Conservation (phyloP, 2,113 vertebrate species). For the Solea senegalensis region DNA sequence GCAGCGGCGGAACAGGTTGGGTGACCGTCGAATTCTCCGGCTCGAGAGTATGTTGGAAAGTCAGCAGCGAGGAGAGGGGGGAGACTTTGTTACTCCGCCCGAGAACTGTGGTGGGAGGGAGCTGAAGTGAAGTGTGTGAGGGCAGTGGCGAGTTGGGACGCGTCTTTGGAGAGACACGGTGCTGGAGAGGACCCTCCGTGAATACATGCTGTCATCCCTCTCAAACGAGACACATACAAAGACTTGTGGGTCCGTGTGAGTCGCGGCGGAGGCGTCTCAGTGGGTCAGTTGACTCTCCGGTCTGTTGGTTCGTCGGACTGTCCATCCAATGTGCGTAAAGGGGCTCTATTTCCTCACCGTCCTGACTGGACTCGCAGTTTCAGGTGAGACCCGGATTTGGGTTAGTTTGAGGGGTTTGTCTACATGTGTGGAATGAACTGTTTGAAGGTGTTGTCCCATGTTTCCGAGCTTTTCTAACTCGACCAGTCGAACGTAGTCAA, state of each 20-base stretch:
- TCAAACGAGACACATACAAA: background rate
- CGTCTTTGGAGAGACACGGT: slow-evolving; percentile 48
- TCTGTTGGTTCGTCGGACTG: slow-evolving; percentile 15
- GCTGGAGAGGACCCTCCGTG: background rate
- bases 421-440: too few relatives aligned
- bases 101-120: slow-evolving; percentile 63
- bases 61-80: slow-evolving; percentile 7
- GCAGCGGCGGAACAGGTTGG: slow-evolving; percentile 39
- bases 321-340: slow-evolving; percentile 63
- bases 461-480: too few relatives aligned
- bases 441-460: too few relatives aligned
- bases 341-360: slow-evolving; percentile 54
- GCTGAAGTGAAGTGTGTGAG: slow-evolving; percentile 25
- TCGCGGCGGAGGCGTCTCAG: slow-evolving; percentile 9
- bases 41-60: background rate
- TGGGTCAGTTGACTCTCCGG: slow-evolving; percentile 1
- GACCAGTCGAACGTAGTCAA: too few relatives aligned
- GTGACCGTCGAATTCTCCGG: background rate
- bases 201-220: slow-evolving; percentile 5
- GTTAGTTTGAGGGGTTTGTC: background rate
- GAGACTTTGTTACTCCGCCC: slow-evolving; percentile 59
- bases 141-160: slow-evolving; percentile 56
- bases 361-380: slow-evolving; percentile 75
- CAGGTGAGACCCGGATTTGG: slow-evolving; percentile 67
- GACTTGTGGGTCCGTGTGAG: background rate